Conservation (phyloP, 2,113 vertebrate genomes). For the Megaceryle torquata region DNA sequence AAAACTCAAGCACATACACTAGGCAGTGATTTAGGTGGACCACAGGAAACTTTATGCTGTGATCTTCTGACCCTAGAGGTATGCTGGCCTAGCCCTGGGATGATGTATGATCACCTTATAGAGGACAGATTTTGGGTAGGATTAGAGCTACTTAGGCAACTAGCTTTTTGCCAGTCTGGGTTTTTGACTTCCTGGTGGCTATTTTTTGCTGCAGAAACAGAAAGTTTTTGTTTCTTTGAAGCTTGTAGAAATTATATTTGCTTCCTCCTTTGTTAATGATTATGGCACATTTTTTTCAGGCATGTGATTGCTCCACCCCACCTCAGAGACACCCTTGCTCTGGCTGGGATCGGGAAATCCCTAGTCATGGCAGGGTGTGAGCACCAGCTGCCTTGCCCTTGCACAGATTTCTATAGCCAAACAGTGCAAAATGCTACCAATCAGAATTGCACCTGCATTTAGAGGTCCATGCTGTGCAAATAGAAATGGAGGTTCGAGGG, state of each 20-base stretch:
- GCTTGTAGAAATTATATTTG: not conserved
- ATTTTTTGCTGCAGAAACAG: not conserved
- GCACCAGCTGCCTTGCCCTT: not conserved
- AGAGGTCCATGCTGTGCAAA: not conserved
- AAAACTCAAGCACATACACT: not conserved
- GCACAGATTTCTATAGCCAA: not conserved
- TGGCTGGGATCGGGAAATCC: not conserved
- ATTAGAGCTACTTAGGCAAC: not conserved
- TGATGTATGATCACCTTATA: not conserved
- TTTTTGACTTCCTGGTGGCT: not conserved
- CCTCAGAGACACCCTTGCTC: not conserved
- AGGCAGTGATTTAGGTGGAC: not conserved
- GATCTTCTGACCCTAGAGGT: not conserved
- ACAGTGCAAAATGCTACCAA: not conserved
- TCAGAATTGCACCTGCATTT: not conserved
- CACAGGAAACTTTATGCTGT: accelerated
- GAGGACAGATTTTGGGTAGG: not conserved
- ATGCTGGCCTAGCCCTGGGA: not conserved
- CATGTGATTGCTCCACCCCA: not conserved
- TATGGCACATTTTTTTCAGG: not conserved
- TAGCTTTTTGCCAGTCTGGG: not conserved
- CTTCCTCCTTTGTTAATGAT: not conserved
- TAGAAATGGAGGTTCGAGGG: not conserved
- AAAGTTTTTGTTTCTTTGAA: not conserved
- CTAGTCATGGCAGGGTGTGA: not conserved